Evolutionary conservation across 2,797 vertebrate species (phyloP).

Genomic region (Phrynocephalus guinanensis): DNA sequence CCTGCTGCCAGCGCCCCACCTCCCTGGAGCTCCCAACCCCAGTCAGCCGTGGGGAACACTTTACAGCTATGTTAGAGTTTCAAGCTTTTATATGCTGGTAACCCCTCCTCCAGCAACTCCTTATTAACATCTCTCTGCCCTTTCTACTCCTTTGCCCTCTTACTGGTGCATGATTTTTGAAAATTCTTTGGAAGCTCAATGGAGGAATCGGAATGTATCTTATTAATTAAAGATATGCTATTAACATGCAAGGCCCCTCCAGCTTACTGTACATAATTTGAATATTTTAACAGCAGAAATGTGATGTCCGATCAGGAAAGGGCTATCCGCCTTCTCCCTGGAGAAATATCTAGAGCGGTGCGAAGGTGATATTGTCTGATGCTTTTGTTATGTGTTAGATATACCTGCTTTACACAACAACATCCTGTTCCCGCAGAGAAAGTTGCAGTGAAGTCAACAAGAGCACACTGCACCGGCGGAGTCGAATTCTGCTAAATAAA

Average conservation of each 20-base stretch:
- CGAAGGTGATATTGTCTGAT: rapidly evolving
- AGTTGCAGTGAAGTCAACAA: background rate
- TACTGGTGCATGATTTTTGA: background rate
- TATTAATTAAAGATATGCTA: background rate
- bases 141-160: background rate
- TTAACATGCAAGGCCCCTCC: background rate
- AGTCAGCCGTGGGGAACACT: too few species aligned
- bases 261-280: background rate
- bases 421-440: too few species aligned
- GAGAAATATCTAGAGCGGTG: background rate
- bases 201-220: background rate
- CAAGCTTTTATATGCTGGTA: background rate
- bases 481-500: constrained; percentile 10
- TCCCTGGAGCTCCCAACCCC: too few species aligned
- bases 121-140: background rate
- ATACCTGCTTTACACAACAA: rapidly evolving
- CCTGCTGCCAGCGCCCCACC: too few species aligned
- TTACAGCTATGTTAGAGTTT: background rate
- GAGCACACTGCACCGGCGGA: background rate
- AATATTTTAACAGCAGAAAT: background rate
- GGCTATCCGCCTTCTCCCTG: background rate
- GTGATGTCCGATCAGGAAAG: background rate
- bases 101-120: background rate
- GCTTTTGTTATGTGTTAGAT: background rate
- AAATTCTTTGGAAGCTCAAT: background rate